Evolutionary conservation across 35 echinoderm and acorn worm species (phyloP), one percentile per base, ranked within the genome.

Genomic region (Acanthaster planci): DNA sequence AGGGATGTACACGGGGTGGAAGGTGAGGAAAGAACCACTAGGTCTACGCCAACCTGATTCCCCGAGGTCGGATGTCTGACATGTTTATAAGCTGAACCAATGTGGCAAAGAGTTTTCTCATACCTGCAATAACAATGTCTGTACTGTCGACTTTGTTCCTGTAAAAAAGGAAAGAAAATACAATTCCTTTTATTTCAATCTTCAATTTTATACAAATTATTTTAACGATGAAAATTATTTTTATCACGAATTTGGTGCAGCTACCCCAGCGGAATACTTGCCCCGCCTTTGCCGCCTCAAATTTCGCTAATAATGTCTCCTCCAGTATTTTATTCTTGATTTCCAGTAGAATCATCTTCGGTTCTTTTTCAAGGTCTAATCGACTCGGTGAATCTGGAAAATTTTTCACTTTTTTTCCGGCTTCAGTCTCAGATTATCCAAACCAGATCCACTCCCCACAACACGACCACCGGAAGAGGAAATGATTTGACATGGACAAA

Each of bases 321-420:
- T 90, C 93, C 16, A 95, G 77, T 35, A 95, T 91, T 85, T 52
- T 95, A 60, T 95, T 95, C 40, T 95, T 90, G 76, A 95, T 95
- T 77, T 95, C 93, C 58, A 95, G 81, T 29, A 95, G 51, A 68
- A 95, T 95, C 93, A 95, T 95, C 55, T 95, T 95, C 34, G 64
- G 64, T 29, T 72, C 23, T 72, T 19, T 23, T 26, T 0, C 34
- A 60, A 84, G 42, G 40, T 31, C 52, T 68, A 14, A 16, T 26
- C 29, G 17, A 18, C 16, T 51, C 56, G 19, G 78, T 57, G 38
- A 37, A 80, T 5, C 3, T 19, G 64, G 38, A 39, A n/a, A 67
- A 21, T 15, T 18, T 72, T 22, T 44, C 5, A 76, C 15, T 39
- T 67, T 34, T 50, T 84, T 29, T 47, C 7, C 31, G 37, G 42